phyloP scores from a whole-genome alignment of 2,113 vertebrate genomes.

The Galbula dea region DNA sequence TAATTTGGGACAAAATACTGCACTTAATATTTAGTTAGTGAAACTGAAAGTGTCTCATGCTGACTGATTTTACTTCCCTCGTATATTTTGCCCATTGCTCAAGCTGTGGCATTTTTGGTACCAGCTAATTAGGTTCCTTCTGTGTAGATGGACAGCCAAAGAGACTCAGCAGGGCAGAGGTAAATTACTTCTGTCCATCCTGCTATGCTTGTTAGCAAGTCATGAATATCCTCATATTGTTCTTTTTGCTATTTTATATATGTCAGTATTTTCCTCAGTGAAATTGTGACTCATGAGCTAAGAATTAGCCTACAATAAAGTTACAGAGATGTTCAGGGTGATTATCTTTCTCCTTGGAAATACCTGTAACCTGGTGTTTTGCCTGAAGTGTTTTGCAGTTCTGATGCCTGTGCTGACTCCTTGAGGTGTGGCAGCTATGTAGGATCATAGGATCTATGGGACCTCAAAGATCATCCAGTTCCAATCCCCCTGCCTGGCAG shows the following conservation, averaged over 20 bases:
- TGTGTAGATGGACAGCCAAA: constrained; percentile 66
- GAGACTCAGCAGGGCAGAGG: constrained; percentile 73
- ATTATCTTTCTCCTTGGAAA: neutral
- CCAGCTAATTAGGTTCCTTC: constrained; percentile 70
- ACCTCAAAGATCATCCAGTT: no score
- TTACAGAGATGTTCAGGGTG: neutral
- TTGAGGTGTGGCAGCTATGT: constrained; percentile 17
- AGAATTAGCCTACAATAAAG: neutral
- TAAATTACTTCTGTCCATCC: constrained; percentile 72
- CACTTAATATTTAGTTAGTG: constrained; percentile 70
- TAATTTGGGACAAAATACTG: constrained; percentile 65
- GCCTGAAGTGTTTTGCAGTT: neutral
- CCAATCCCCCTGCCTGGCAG: no score
- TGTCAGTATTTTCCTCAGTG: constrained; percentile 29
- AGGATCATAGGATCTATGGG: no score
- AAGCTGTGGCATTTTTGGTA: constrained; percentile 71
- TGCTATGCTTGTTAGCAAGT: constrained; percentile 69
- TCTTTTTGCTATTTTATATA: neutral
- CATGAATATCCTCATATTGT: constrained; percentile 56
- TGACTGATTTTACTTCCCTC: constrained; percentile 65
- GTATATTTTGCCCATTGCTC: constrained; percentile 45
- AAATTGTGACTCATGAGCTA: constrained; percentile 17
- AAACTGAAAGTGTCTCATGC: constrained; percentile 62
- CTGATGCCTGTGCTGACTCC: constrained; percentile 4
- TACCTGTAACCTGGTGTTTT: neutral